phyloP scores from a whole-genome alignment of 2,888 invertebrate species.

The Oligia strigilis region DNA sequence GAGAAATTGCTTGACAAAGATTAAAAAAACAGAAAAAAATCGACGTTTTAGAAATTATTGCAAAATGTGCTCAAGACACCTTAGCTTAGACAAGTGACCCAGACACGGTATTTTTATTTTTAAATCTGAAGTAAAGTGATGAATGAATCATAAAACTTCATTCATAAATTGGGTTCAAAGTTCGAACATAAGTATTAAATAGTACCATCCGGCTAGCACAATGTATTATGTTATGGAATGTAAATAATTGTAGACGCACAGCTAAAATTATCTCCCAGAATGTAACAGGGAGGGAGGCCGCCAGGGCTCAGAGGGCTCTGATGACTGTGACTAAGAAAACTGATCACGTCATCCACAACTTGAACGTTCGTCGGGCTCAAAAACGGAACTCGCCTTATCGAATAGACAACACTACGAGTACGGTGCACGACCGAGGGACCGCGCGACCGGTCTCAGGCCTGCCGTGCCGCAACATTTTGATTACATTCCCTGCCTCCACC shows the following conservation, averaged over 20 bases:
- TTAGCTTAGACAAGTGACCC: background rate
- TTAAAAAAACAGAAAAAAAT: background rate
- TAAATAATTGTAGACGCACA: conserved; percentile 42
- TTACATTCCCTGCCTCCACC: conserved; percentile 82
- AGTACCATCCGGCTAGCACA: conserved; percentile 2
- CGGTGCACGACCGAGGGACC: conserved; percentile 53
- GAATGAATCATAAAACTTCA: conserved; percentile 31
- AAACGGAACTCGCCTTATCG: conserved; percentile 49
- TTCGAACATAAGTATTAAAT: conserved; percentile 32
- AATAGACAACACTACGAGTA: conserved; percentile 50
- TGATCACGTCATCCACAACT: conserved; percentile 29
- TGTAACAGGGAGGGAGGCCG: conserved; percentile 22
- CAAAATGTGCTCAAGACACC: background rate
- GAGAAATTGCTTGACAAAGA: background rate
- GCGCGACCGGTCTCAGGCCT: conserved; percentile 66
- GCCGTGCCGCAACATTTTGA: conserved; percentile 70
- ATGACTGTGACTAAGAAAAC: conserved; percentile 9
- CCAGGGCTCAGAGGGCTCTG: background rate
- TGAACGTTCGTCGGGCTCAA: conserved; percentile 32
- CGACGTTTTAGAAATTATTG: background rate
- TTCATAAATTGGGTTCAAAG: conserved; percentile 51
- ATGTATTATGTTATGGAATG: conserved; percentile 41
- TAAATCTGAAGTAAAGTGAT: background rate
- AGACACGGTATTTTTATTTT: background rate
- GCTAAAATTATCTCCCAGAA: conserved; percentile 37